Percentiles rank a stretch among this genome's conserved stretches.
Evolutionary conservation across 2,113 vertebrate species (phyloP).

Genomic region (Mustela lutreola): DNA sequence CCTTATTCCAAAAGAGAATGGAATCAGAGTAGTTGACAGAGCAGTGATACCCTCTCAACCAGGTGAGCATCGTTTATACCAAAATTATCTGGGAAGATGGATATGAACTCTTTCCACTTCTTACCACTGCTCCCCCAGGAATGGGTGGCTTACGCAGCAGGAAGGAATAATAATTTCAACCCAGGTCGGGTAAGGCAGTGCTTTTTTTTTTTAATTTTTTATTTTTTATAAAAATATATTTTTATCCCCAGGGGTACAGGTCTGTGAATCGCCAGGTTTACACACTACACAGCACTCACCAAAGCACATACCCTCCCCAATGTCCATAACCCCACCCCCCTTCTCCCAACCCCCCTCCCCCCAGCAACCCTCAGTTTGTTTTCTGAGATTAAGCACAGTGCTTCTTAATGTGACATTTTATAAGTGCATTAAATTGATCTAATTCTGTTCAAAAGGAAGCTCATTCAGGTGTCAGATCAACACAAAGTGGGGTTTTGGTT

Average conservation of each 20-base stretch:
- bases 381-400: no score
- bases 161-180: background rate
- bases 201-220: background rate
- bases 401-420: background rate
- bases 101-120: background rate
- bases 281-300: no score
- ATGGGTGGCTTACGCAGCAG: background rate
- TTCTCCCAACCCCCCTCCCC: no score
- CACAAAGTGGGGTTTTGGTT: background rate
- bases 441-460: background rate
- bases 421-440: background rate
- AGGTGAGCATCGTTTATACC: background rate
- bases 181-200: no score
- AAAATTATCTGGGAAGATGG: background rate
- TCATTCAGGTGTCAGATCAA: background rate
- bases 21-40: background rate
- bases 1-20: background rate
- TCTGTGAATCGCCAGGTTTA: no score
- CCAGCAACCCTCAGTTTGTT: no score
- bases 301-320: no score
- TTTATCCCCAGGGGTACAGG: no score
- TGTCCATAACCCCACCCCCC: no score
- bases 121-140: background rate
- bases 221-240: no score
- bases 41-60: background rate